Evolutionary conservation across 2,113 vertebrate species (phyloP), one percentile per base, ranked within the genome.

Genomic region (Limnothrissa miodon): DNA sequence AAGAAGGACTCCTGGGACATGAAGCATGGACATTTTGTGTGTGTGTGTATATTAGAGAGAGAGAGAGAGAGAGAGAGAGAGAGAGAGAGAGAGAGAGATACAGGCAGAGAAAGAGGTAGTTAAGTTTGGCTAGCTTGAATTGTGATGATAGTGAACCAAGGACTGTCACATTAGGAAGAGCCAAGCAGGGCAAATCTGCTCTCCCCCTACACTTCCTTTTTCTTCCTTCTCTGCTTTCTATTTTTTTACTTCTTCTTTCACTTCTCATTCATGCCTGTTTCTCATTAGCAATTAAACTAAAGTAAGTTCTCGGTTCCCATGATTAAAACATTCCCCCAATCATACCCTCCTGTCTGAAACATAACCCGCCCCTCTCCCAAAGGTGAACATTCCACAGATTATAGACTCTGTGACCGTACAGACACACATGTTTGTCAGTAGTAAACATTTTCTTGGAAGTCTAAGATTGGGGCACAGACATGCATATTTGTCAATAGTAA

Each of bases 251-350:
- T 1, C 9, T 36, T 80, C 39, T 39, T 9, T 42, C 87, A 59
- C 66, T 84, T 85, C n/a, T 88, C 88, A 84, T 87, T 91, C 82
- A 17, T 88, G 86, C 82, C 92, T 93, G 93, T 85, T 93, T 90
- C 91, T 91, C 89, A 92, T 93, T 92, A 93, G 70, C 82, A 86
- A 90, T 90, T 87, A 88, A 86, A 83, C 87, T 90, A 78, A 90
- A 88, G 23, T 80, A 42, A 87, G 51, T 85, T 83, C 82, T 83
- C 81, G 1, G 15, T 2, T 88, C 81, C 86, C 80, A 85, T 93
- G 89, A 93, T 85, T 87, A 91, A 89, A 87, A 79, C 89, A 88
- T 83, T 45, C 85, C 83, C 83, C 46, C 82, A 87, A 83, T 83
- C 81, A 80, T 53, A 80, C 78, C 80, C 82, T 80, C 81, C 86